A percentile compares a stretch with the other conserved stretches of the same genome.
Conservation (phyloP, 2,888 invertebrate genomes). For the Odontothrips loti region DNA sequence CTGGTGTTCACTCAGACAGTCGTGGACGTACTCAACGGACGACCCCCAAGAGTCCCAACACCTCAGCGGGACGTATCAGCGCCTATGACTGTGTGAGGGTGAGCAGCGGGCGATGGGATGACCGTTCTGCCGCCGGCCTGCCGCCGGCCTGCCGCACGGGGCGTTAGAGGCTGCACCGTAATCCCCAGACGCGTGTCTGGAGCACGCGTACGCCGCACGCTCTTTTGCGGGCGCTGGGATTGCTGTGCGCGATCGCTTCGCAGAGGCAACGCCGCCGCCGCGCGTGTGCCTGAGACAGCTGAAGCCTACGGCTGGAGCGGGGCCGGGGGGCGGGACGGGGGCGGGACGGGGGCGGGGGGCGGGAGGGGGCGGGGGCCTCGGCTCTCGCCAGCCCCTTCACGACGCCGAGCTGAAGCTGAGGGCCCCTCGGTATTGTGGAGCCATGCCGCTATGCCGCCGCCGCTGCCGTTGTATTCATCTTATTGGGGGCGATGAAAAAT, state of each 20-base stretch:
- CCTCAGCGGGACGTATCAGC: neutral
- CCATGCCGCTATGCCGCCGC: neutral
- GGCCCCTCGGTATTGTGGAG: neutral
- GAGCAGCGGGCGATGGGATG: neutral
- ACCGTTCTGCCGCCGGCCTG: neutral
- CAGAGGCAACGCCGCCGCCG: too few species aligned
- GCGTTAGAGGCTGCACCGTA: neutral
- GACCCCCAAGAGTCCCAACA: too few species aligned
- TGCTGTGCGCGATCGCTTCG: too few species aligned
- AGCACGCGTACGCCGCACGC: neutral
- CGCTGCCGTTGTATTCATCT: neutral
- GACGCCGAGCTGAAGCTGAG: too few species aligned
- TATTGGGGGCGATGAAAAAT: constrained; percentile 6
- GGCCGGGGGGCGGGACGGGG: neutral
- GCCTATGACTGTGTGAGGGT: neutral
- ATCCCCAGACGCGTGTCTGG: constrained; percentile 10
- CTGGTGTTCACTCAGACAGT: too few species aligned
- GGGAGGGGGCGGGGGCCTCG: too few species aligned
- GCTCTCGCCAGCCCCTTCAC: too few species aligned
- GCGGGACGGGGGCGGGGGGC: neutral
- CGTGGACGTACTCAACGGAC: too few species aligned
- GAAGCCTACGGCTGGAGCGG: neutral
- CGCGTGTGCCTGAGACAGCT: too few species aligned
- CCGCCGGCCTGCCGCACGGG: neutral
- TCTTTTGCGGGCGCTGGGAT: too few species aligned